These are phyloP conservation scores for Mesorhabditis spiculigera DNA, from an alignment of 2,888 invertebrate genomes.

Conservation along the genomic window DNA sequence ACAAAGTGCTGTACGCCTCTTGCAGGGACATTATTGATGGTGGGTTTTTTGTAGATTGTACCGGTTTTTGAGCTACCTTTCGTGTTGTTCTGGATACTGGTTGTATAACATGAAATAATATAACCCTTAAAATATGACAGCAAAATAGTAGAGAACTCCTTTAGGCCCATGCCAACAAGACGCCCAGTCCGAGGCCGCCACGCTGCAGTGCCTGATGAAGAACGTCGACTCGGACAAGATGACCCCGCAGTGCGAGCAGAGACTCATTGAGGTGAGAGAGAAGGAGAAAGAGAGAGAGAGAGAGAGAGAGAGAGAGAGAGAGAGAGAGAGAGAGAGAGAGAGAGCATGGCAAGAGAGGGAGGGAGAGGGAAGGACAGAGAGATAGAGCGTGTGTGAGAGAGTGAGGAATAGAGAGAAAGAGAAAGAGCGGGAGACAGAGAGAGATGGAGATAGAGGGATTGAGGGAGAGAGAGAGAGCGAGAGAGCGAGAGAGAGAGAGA, in stretches of 20 bases:
- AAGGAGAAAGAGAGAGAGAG: background rate
- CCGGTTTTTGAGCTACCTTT: slow-evolving; percentile 1
- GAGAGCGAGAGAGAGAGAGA: background rate
- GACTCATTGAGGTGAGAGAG: slow-evolving; percentile 73
- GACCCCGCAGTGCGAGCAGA: slow-evolving; percentile 83
- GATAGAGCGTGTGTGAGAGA: too few species aligned
- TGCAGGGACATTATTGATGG: slow-evolving; percentile 50
- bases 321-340: background rate
- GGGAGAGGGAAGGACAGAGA: background rate
- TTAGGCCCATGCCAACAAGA: slow-evolving; percentile 61
- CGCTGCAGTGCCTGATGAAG: slow-evolving; percentile 90
- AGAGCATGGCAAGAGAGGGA: background rate
- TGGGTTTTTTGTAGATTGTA: background rate
- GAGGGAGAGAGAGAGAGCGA: too few species aligned
- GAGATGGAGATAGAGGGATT: too few species aligned
- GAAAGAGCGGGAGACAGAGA: background rate
- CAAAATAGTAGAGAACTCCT: slow-evolving; percentile 20
- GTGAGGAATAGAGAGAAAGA: background rate
- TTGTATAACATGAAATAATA: background rate
- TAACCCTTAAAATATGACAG: background rate
- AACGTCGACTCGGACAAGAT: slow-evolving; percentile 74
- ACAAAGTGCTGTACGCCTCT: slow-evolving; percentile 61
- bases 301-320: too few species aligned
- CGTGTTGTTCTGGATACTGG: background rate
- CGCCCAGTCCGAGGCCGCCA: slow-evolving; percentile 50